Evolutionary conservation across 2,797 vertebrate species (phyloP), one percentile per base, ranked within the genome.

Genomic region (Gobio occitaniae): DNA sequence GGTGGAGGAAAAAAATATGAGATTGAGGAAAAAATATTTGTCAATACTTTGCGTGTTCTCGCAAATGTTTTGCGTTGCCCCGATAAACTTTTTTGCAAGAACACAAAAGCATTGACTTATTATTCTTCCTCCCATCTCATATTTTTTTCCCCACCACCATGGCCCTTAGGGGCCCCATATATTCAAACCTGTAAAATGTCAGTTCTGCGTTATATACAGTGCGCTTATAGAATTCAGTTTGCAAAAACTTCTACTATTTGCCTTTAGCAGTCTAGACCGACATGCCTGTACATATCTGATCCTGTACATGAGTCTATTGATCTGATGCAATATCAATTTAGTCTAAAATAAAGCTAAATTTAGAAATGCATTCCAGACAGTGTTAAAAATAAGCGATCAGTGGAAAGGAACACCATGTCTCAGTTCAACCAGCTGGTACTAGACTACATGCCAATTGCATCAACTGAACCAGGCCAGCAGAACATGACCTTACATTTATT

Each of bases 321-420:
- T 70, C 32, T 68, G 29, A 71, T 36, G 78, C 5, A 47, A 47
- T 25, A 54, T 54, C 7, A 44, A 76, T 48, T 41, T 47, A 32
- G 19, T 77, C 3, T 59, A 48, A 68, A 78, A 38, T 44, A 44
- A 59, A 78, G 56, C 83, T 86, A 83, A 69, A 78, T 80, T 82
- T 56, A 71, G 82, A 83, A 61, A 48, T 47, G 75, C 71, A 86
- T 86, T 77, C 54, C 59, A 87, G 85, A 69, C 69, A 25, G 54
- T 66, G 84, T 80, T 90, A 89, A 88, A 90, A 90, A 89, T 90
- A 90, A 75, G 69, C 21, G 12, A 32, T 11, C 54, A n/a, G 75
- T 86, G 84, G 61, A 83, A 87, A 78, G 77, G 82, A 87, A 87
- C 82, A 80, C 81, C 59, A 21, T 68, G 80, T 75, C 61, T 81